Conservation (phyloP, 2,888 invertebrate species). For the Apamea sordens region DNA sequence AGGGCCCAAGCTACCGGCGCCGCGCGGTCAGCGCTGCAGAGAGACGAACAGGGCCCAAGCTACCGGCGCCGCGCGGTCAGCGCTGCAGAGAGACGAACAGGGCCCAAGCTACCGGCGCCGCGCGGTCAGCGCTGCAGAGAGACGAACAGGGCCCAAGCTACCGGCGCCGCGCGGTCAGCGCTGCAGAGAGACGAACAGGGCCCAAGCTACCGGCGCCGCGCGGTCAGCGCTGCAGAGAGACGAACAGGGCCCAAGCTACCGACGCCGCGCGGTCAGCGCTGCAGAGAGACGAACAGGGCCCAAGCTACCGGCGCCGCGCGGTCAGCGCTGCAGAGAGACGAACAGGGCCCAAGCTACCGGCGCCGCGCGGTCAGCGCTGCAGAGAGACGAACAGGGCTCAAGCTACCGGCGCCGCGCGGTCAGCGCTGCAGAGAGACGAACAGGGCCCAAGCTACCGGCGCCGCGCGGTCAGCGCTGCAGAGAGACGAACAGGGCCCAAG, state of each 20-base stretch:
- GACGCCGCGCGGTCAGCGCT: not conserved
- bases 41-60: not conserved
- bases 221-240: not conserved
- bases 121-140: not conserved
- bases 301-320: not conserved
- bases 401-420: not conserved
- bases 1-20: not conserved
- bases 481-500: not conserved
- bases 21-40: not conserved
- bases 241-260: not conserved
- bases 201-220: not conserved
- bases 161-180: not conserved
- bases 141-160: not conserved
- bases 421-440: not conserved
- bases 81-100: not conserved
- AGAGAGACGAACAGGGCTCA: not conserved
- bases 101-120: not conserved
- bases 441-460: not conserved
- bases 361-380: not conserved
- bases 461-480: not conserved
- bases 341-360: not conserved
- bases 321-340: not conserved
- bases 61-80: not conserved
- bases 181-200: not conserved
- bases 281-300: not conserved